phyloP scores from a whole-genome alignment of 2,113 vertebrate species.

The Patagioenas fasciata region DNA sequence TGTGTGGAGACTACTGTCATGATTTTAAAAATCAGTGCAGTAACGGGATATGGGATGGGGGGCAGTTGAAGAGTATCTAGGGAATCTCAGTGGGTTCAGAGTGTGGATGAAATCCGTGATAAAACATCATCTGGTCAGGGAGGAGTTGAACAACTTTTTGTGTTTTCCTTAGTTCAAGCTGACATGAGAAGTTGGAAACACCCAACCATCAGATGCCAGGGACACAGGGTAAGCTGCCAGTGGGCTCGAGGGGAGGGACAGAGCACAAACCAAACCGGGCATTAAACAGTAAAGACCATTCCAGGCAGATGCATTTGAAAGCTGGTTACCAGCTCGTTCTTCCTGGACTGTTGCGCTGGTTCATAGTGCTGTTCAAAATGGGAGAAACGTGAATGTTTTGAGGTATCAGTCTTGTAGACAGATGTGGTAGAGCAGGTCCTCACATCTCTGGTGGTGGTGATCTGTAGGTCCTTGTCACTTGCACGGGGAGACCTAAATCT shows the following conservation, averaged over 20 bases:
- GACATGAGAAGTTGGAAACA: conserved; percentile 69
- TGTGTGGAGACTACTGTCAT: neutral
- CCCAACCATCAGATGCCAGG: conserved; percentile 65
- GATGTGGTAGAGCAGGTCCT: neutral
- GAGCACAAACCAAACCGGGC: neutral
- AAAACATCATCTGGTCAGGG: conserved; percentile 30
- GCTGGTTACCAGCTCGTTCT: neutral
- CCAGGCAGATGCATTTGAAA: neutral
- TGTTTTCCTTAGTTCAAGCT: conserved; percentile 72
- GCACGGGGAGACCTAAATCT: neutral
- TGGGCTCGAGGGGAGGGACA: conserved; percentile 62
- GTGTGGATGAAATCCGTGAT: neutral
- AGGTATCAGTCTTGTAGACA: neutral
- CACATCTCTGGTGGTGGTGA: neutral
- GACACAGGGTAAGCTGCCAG: conserved; percentile 68
- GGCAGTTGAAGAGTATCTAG: neutral
- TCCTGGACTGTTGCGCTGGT: neutral
- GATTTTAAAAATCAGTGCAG: neutral
- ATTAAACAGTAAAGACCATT: neutral
- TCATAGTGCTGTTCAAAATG: neutral
- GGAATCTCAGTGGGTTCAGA: neutral
- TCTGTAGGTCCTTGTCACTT: neutral
- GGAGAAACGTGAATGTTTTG: neutral
- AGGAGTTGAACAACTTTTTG: conserved; percentile 67
- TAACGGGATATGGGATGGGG: neutral